Percentiles rank a stretch among this genome's conserved stretches.
phyloP scores from a whole-genome alignment of 2,888 invertebrate genomes.

The Lamellibrachia columna region DNA sequence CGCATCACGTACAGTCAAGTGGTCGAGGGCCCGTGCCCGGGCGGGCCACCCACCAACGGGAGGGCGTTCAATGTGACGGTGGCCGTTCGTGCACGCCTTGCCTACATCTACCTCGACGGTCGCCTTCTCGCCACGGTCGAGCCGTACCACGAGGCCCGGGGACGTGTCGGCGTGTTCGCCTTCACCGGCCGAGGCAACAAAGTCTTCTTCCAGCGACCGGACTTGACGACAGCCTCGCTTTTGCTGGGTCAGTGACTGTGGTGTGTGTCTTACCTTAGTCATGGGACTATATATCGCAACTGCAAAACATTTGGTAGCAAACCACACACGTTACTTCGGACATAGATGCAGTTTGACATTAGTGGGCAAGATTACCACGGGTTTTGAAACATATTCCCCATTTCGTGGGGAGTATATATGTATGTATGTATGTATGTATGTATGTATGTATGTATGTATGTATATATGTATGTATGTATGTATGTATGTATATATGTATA shows the following conservation, averaged over 20 bases:
- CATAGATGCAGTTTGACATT: neutral
- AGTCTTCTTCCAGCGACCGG: neutral
- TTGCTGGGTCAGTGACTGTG: neutral
- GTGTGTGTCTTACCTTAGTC: neutral
- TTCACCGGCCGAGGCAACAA: neutral
- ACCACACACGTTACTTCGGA: no score
- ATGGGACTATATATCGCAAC: no score
- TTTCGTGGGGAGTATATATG: no score
- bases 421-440: no score
- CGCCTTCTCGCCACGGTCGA: neutral
- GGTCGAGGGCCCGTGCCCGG: neutral
- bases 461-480: no score
- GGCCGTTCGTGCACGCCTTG: neutral
- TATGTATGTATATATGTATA: no score
- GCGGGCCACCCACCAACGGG: neutral
- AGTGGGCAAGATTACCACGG: neutral
- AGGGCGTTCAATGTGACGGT: conserved; percentile 4
- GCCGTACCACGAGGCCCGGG: neutral
- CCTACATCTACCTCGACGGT: neutral
- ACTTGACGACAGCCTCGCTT: neutral
- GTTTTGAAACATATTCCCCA: no score
- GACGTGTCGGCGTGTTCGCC: conserved; percentile 1
- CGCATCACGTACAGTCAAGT: neutral
- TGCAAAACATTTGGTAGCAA: no score
- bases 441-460: no score